Evolutionary conservation across 35 echinoderm and acorn worm species (phyloP).

Genomic region (Heliocidaris erythrogramma): DNA sequence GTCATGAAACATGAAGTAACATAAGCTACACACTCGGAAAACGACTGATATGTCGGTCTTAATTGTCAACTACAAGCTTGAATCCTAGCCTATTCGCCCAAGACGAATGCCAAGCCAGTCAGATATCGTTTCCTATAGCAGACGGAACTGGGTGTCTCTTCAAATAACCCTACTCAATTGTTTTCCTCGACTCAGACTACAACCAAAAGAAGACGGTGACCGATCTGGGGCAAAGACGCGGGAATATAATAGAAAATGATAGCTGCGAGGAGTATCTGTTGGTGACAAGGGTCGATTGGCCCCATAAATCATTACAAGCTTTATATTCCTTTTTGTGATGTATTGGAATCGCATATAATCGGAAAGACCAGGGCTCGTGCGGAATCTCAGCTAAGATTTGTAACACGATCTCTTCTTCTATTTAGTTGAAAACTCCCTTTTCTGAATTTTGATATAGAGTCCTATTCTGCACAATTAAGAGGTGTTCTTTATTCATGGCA

Average conservation of each 20-base stretch:
- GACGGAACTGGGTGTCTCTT: not conserved
- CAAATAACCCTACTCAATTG: not conserved
- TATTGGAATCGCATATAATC: not conserved
- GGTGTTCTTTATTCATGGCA: conserved; percentile 3
- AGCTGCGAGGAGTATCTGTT: not conserved
- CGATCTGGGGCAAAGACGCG: conserved; percentile 8
- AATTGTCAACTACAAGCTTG: not conserved
- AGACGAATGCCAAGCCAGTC: not conserved
- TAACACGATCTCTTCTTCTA: not conserved
- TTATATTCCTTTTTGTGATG: not conserved
- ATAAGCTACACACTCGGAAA: no score
- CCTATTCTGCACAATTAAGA: not conserved
- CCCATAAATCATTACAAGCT: conserved; percentile 16
- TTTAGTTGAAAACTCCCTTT: not conserved
- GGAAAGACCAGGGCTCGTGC: not conserved
- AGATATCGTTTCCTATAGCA: conserved; percentile 1
- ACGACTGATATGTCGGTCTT: not conserved
- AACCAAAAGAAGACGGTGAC: not conserved
- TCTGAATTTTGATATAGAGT: not conserved
- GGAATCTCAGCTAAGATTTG: not conserved
- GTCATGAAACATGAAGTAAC: no score
- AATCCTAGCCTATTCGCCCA: not conserved
- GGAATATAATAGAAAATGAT: not conserved
- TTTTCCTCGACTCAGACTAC: not conserved
- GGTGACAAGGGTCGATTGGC: conserved; percentile 27